phyloP scores from a whole-genome alignment of 2,797 vertebrate genomes.

The Fistularia commersonii region DNA sequence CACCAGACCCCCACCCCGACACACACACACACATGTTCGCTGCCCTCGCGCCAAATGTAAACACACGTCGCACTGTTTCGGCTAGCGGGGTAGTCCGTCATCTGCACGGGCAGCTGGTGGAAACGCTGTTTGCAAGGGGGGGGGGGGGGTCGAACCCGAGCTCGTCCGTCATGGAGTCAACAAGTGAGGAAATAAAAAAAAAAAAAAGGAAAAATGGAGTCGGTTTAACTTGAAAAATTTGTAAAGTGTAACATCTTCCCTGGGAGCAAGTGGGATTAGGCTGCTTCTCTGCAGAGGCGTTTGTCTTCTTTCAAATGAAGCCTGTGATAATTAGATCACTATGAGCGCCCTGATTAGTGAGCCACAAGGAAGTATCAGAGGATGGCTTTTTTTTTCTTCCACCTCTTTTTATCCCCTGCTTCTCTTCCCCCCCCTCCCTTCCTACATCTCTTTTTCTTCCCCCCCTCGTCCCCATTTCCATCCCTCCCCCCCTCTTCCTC shows the following conservation, averaged over 20 bases:
- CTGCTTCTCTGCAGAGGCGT: no score
- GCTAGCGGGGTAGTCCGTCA: no score
- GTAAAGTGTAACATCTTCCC: no score
- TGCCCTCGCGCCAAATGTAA: not conserved
- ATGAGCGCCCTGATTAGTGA: constrained; percentile 26
- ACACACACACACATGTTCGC: constrained; percentile 3
- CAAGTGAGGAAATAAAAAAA: no score
- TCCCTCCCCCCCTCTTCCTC: no score
- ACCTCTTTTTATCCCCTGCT: not conserved
- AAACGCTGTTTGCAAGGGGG: no score
- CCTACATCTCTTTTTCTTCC: not conserved
- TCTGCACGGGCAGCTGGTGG: no score
- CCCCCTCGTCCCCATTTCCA: not conserved
- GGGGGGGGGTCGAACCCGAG: no score
- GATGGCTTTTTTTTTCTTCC: not conserved
- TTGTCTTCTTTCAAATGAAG: constrained; percentile 25
- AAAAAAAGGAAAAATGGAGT: no score
- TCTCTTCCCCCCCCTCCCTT: constrained; percentile 5
- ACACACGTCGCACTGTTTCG: constrained; percentile 5
- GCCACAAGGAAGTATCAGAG: constrained; percentile 4
- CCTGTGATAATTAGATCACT: constrained; percentile 46
- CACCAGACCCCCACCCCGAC: constrained; percentile 5
- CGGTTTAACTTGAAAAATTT: no score
- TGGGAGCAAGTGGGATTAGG: no score
- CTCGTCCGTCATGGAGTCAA: no score